Percentiles rank a stretch among this genome's conserved stretches.
phyloP scores from a whole-genome alignment of 2,888 invertebrate genomes.

The Callyntrura guangdongensis region DNA sequence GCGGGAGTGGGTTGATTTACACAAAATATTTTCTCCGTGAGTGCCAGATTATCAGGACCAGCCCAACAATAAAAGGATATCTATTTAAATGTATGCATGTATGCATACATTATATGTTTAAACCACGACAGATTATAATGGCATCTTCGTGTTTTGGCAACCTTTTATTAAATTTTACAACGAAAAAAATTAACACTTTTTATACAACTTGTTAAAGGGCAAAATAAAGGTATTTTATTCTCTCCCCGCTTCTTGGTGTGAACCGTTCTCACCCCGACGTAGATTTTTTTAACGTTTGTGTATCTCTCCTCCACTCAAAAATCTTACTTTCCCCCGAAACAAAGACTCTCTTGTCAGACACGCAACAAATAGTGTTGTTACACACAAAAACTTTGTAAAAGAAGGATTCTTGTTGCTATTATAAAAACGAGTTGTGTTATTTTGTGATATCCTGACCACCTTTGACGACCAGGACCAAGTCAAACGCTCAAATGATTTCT shows the following conservation, averaged over 20 bases:
- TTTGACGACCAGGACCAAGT: slow-evolving; percentile 31
- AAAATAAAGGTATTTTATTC: neutral
- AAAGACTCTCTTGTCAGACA: neutral
- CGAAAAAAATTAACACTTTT: slow-evolving; percentile 12
- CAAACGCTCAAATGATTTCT: slow-evolving; percentile 34
- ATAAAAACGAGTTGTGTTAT: slow-evolving; percentile 29
- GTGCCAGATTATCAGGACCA: slow-evolving; percentile 36
- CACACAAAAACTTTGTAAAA: neutral
- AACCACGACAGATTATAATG: neutral
- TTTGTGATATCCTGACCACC: slow-evolving; percentile 24
- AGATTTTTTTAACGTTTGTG: neutral
- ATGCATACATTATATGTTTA: neutral
- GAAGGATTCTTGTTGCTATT: neutral
- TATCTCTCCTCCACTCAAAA: neutral
- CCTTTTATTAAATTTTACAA: neutral
- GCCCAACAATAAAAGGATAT: slow-evolving; percentile 2
- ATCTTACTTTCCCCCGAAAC: slow-evolving; percentile 45
- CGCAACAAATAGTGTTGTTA: neutral
- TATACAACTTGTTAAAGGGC: neutral
- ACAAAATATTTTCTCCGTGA: slow-evolving; percentile 22
- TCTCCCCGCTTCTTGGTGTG: neutral
- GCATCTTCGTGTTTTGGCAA: neutral
- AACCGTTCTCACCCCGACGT: neutral
- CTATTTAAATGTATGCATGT: neutral
- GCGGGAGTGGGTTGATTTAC: neutral